Percentiles rank a stretch among this genome's conserved stretches.
phyloP scores from a whole-genome alignment of 1,140 invertebrate species.

The Bombyx mori region DNA sequence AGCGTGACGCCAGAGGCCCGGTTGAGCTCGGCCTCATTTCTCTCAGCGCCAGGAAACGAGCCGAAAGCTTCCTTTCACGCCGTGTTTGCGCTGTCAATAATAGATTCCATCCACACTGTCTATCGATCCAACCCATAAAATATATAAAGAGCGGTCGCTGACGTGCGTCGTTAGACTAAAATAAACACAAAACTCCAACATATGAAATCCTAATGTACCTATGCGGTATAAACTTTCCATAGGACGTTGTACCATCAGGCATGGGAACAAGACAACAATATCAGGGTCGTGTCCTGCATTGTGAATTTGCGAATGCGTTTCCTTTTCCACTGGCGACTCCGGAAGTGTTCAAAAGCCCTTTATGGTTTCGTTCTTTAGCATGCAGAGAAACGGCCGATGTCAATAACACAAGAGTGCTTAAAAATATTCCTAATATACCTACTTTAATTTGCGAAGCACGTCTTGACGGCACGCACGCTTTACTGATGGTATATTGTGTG shows the following conservation, averaged over 20 bases:
- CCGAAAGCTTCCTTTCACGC: constrained; percentile 55
- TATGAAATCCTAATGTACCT: constrained; percentile 2
- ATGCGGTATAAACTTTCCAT: too few relatives aligned
- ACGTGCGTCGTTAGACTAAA: constrained; percentile 10
- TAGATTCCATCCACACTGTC: constrained; percentile 50
- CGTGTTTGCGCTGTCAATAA: constrained; percentile 64
- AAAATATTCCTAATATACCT: too few relatives aligned
- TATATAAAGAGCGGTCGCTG: constrained; percentile 22
- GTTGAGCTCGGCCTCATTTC: constrained; percentile 50
- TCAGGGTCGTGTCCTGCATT: constrained; percentile 38
- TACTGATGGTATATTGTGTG: too few relatives aligned
- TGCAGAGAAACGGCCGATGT: constrained; percentile 33
- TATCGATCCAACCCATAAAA: constrained; percentile 30
- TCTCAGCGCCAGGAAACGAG: constrained; percentile 52
- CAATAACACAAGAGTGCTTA: constrained; percentile 25
- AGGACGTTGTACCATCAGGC: constrained; percentile 5
- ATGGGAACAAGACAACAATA: constrained; percentile 35
- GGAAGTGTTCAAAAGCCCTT: constrained; percentile 40
- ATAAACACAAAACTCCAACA: neutral
- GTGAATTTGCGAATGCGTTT: constrained; percentile 51
- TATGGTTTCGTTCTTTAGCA: constrained; percentile 40
- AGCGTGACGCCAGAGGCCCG: constrained; percentile 1
- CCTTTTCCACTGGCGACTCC: constrained; percentile 56
- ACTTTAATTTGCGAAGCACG: too few relatives aligned
- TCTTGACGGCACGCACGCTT: too few relatives aligned